Base-by-base conservation (phyloP, 2,888 invertebrate genomes). In the Scrobipalpa atriplicella region DNA sequence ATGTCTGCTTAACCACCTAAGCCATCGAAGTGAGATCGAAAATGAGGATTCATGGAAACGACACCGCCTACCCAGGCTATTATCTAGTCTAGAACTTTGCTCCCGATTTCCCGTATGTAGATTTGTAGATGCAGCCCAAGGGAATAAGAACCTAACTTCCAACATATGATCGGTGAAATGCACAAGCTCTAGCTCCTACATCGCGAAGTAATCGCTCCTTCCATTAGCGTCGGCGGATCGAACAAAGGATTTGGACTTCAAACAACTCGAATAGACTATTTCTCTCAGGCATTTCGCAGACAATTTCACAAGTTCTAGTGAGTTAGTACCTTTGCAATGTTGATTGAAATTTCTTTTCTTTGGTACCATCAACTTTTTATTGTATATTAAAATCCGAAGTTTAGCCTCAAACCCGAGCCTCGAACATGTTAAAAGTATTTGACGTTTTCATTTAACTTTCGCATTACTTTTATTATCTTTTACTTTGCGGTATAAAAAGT, bases 121-220 rank as follows among this genome's bases (percentile, higher is more conserved):
- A 13, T n/a, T n/a, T 21, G 13, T 10, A 52, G 52, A 7, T 9
- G 39, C 39, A 18, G 16, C 54, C 29, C 29, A 13, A 2, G 54
- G 21, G 54, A 11, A 56, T 11, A 21, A 21, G 21, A 56, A 21
- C 13, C 21, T 21, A 29, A 29, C 29, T 56, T 29, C 11, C 11
- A 56, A 11, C 1, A 9, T 21, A 6, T 21, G 21, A 21, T 29
- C 54, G 10, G 0, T 13, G 9, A 56, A 29, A 21, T 21, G 21
- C 9, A 19, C 21, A 13, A 56, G 13, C 54, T 13, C 5, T 6
- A 5, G 18, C 21, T 29, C 5, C 29, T 29, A 29, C 29, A 29
- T 29, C 29, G 29, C 52, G 52, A 11, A 52, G 52, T 52, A 52
- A 52, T 52, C 52, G 18, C 52, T 52, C 52, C 52, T 52, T 52